phyloP scores from a whole-genome alignment of 2,888 invertebrate species.

The Rhamphomyia laevipes region DNA sequence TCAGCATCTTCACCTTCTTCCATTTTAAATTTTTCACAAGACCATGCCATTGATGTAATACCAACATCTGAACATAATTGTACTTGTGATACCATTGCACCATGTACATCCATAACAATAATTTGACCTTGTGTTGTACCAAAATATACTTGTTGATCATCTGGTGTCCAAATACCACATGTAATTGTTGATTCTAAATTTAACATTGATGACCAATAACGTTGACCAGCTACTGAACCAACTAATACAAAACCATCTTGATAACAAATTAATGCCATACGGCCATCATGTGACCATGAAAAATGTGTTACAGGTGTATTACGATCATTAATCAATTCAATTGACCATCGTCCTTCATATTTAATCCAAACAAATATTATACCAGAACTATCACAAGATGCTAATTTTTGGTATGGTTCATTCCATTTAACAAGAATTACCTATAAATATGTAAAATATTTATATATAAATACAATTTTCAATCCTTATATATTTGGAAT shows the following conservation, averaged over 20 bases:
- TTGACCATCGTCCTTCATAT: slow-evolving; percentile 97
- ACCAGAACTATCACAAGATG: slow-evolving; percentile 94
- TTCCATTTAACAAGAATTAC: slow-evolving; percentile 96
- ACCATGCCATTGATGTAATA: slow-evolving; percentile 90
- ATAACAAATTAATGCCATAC: slow-evolving; percentile 97
- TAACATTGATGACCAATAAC: slow-evolving; percentile 97
- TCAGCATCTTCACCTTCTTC: slow-evolving; percentile 77
- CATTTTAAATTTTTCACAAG: slow-evolving; percentile 96
- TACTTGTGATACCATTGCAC: slow-evolving; percentile 90
- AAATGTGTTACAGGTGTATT: slow-evolving; percentile 96
- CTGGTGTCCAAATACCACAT: slow-evolving; percentile 96
- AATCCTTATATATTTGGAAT: neutral
- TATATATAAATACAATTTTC: neutral
- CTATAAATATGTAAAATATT: slow-evolving; percentile 38
- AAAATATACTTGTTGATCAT: slow-evolving; percentile 93
- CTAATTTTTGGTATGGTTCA: slow-evolving; percentile 93
- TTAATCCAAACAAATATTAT: slow-evolving; percentile 99
- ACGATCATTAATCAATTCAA: slow-evolving; percentile 96
- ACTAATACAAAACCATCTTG: slow-evolving; percentile 98
- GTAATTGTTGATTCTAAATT: slow-evolving; percentile 89
- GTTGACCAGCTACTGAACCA: slow-evolving; percentile 91
- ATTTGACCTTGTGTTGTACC: slow-evolving; percentile 91
- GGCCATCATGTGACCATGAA: slow-evolving; percentile 96
- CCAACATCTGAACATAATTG: slow-evolving; percentile 75
- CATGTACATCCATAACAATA: slow-evolving; percentile 94